Evolutionary conservation across 2,888 invertebrate species (phyloP).

Genomic region (Polydrusus pterygomalis): DNA sequence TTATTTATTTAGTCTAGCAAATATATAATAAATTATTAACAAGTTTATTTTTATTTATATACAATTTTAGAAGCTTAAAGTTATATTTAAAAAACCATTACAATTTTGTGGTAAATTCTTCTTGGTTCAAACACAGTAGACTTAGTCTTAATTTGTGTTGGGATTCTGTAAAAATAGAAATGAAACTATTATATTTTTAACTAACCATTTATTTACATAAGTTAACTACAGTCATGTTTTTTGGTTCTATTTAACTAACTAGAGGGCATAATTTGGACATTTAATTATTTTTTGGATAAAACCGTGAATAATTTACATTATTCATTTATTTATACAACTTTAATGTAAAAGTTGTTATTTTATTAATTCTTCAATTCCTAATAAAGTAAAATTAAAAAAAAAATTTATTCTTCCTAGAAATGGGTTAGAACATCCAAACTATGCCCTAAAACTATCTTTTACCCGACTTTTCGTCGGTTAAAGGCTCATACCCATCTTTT

Average conservation of each 20-base stretch:
- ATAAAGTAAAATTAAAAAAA: not conserved
- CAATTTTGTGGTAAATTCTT: slow-evolving; percentile 64
- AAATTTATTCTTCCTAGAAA: not conserved
- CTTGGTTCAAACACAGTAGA: slow-evolving; percentile 60
- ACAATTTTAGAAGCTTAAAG: not conserved
- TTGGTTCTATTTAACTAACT: not conserved
- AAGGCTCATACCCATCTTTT: slow-evolving; percentile 89
- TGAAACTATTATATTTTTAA: slow-evolving; percentile 33
- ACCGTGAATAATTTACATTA: not conserved
- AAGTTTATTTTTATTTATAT: slow-evolving; percentile 1
- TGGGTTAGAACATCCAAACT: not conserved
- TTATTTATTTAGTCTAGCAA: not conserved
- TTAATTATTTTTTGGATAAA: not conserved
- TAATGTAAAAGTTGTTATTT: not conserved
- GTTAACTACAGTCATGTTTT: not conserved
- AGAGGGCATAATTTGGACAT: slow-evolving; percentile 6
- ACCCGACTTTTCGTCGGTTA: slow-evolving; percentile 72
- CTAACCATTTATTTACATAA: slow-evolving; percentile 42
- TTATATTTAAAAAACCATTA: slow-evolving; percentile 45
- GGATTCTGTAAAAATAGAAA: slow-evolving; percentile 65
- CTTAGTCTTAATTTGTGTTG: slow-evolving; percentile 61
- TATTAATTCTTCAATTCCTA: too few species aligned
- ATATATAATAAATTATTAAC: not conserved
- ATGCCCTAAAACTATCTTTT: slow-evolving; percentile 25
- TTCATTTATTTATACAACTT: too few species aligned